A percentile compares a stretch with the other conserved stretches of the same genome.
Conservation (phyloP, 2,888 invertebrate species). For the Gymnocheta viridis region DNA sequence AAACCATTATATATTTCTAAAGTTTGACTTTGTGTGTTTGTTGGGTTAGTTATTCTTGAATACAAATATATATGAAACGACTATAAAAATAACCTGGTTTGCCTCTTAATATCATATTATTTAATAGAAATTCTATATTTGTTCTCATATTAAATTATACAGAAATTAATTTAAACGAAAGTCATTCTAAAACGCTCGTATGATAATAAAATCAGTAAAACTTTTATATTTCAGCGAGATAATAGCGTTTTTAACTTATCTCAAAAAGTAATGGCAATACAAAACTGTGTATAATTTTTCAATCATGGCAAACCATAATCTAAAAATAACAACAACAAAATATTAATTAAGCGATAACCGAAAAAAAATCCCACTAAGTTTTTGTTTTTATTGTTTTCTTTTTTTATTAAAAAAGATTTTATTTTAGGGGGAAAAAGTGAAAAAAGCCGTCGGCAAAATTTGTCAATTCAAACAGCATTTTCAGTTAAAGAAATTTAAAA, state of each 20-base stretch:
- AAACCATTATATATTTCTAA: not conserved
- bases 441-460: slow-evolving; percentile 48
- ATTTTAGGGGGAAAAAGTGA: not conserved
- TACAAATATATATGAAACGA: too few species aligned
- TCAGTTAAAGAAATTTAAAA: slow-evolving; percentile 18
- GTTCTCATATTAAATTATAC: not conserved
- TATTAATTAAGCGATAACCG: not conserved
- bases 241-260: not conserved
- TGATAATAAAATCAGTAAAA: not conserved
- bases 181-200: not conserved
- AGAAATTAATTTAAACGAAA: not conserved
- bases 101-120: not conserved
- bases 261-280: not conserved
- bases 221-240: not conserved
- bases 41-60: not conserved
- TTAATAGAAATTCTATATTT: not conserved
- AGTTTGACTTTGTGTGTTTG: not conserved
- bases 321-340: not conserved
- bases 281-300: not conserved
- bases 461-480: not conserved
- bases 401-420: not conserved
- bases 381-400: not conserved
- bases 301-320: not conserved
- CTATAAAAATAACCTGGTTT: not conserved
- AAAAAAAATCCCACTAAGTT: not conserved